Evolutionary conservation across 53 echinoderm and acorn worm species (phyloP), one percentile per base, ranked within the genome.

Genomic region (Holothuria leucospilota): DNA sequence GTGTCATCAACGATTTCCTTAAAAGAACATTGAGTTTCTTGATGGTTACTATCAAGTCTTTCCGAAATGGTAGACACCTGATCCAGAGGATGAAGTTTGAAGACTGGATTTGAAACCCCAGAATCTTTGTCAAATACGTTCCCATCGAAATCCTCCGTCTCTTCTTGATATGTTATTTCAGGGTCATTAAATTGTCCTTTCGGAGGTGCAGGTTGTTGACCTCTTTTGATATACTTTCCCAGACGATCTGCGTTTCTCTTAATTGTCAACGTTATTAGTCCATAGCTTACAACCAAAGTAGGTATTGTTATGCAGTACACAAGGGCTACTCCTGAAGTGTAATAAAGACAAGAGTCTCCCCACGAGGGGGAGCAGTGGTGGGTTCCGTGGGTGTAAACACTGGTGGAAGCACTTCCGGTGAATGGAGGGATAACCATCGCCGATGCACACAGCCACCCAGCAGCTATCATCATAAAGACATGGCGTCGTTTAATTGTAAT

Each of bases 331-430:
- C 77, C 41, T 51, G 41, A 49, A 14, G 53, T 77, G 77, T 77
- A 77, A 23, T 39, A 77, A 2, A 27, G 26, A 52, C 77, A 77
- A 10, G 49, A 46, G 8, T 77, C 77, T n/a, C 53, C 77, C 77
- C 77, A 77, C 11, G 77, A 77, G 77, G n/a, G n/a, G n/a, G n/a
- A n/a, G n/a, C n/a, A n/a, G n/a, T n/a, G n/a, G n/a, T n/a, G n/a
- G n/a, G n/a, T 77, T 49, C 77, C 77, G 21, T 18, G 77, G 23
- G 77, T 77, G 77, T 77, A 77, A 12, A 27, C 77, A 77, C 20
- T 30, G 7, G 51, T 13, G 20, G 77, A 46, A 16, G 53, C 38
- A 20, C 20, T 12, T 0, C 77, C 77, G 25, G 46, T 77, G 23
- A 52, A 18, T 20, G 77, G 51, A 14, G 77, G 77, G 26, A 77